phyloP scores from a whole-genome alignment of 1,140 invertebrate genomes.

The Drosophila miranda region DNA sequence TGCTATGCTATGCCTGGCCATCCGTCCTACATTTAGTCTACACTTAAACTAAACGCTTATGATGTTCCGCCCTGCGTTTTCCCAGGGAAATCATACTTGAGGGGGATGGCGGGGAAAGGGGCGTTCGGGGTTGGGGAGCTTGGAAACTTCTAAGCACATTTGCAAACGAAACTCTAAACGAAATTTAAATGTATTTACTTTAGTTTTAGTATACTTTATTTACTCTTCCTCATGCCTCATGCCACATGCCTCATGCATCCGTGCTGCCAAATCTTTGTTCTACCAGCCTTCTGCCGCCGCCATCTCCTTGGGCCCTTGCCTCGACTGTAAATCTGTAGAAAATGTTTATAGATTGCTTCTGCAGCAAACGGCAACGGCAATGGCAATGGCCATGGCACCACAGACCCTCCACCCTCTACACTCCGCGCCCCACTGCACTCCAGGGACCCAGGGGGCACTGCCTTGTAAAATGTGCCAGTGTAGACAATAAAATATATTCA shows the following conservation, averaged over 20 bases:
- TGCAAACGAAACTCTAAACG: conserved; percentile 57
- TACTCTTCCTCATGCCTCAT: conserved; percentile 37
- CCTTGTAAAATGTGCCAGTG: conserved; percentile 47
- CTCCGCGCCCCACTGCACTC: neutral
- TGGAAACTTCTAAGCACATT: conserved; percentile 51
- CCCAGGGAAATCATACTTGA: conserved; percentile 5
- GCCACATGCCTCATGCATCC: conserved; percentile 40
- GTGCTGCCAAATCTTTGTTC: conserved; percentile 33
- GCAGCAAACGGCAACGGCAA: conserved; percentile 4
- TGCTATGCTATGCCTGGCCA: conserved; percentile 32
- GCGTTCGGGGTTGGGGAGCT: neutral
- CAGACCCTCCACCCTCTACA: neutral
- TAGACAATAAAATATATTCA: conserved; percentile 67
- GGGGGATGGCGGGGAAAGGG: neutral
- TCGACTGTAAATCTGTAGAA: conserved; percentile 60
- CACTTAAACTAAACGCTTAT: conserved; percentile 46
- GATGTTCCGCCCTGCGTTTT: conserved; percentile 18
- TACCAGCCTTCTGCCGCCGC: conserved; percentile 18
- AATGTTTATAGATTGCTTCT: conserved; percentile 46
- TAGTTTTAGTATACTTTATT: conserved; percentile 49
- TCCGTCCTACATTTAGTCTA: conserved; percentile 44
- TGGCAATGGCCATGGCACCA: too few relatives aligned
- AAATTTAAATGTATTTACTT: conserved; percentile 50
- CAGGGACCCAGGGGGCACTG: conserved; percentile 14
- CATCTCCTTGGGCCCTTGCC: neutral